These are phyloP conservation scores for Leucophora obtusa DNA, from an alignment of 2,888 invertebrate genomes.

Conservation along the genomic window DNA sequence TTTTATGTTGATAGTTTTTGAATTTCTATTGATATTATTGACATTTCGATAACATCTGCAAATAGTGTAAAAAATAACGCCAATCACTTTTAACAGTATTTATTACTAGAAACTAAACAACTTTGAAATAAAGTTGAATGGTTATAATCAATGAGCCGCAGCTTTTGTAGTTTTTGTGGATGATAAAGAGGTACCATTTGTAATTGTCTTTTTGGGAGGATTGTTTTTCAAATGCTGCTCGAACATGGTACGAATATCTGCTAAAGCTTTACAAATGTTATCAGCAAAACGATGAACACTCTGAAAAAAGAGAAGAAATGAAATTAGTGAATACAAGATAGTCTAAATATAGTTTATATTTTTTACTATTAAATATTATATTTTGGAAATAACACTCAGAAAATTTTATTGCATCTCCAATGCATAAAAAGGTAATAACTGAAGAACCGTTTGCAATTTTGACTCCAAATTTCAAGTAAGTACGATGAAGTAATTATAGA, in stretches of 20 bases:
- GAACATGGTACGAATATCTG: slow-evolving; percentile 86
- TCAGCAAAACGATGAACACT: slow-evolving; percentile 88
- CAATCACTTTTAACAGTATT: slow-evolving; percentile 16
- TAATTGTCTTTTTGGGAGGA: slow-evolving; percentile 67
- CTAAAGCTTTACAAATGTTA: slow-evolving; percentile 85
- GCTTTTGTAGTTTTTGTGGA: slow-evolving; percentile 1
- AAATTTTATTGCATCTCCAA: no score
- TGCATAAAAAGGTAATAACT: no score
- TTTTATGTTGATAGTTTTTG: no score
- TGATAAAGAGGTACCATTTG: slow-evolving; percentile 70
- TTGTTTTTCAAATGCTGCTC: slow-evolving; percentile 79
- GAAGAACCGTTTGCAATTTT: no score
- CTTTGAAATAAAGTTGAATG: slow-evolving; percentile 51
- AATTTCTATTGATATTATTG: no score
- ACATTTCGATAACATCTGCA: slow-evolving; percentile 3
- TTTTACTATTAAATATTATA: no score
- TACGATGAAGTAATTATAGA: no score
- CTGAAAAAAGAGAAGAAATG: slow-evolving; percentile 79
- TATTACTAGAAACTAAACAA: slow-evolving; percentile 22
- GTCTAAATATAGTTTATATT: no score
- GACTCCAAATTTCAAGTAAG: no score
- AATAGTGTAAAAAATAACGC: neutral
- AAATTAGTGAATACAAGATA: neutral
- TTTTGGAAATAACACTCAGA: no score
- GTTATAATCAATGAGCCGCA: slow-evolving; percentile 52